phyloP scores from a whole-genome alignment of 2,113 vertebrate species.

The Eurypyga helias region DNA sequence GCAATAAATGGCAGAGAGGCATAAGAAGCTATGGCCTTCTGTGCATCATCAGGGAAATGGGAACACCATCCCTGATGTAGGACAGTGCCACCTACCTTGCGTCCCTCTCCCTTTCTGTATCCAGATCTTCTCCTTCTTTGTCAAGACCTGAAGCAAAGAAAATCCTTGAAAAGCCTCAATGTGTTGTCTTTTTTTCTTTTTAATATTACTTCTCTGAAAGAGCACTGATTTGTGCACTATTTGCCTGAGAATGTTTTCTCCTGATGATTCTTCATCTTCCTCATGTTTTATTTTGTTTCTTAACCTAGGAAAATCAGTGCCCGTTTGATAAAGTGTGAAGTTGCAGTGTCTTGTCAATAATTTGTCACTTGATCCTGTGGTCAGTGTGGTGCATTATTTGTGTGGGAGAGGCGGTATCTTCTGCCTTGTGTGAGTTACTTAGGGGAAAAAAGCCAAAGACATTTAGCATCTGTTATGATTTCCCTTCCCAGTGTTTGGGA shows the following conservation, averaged over 20 bases:
- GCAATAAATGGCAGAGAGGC: not conserved
- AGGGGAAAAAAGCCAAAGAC: not conserved
- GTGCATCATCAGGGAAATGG: not conserved
- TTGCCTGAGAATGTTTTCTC: not conserved
- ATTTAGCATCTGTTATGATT: not conserved
- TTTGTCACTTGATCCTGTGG: not conserved
- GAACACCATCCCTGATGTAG: not conserved
- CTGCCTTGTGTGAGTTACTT: not conserved
- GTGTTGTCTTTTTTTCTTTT: not conserved
- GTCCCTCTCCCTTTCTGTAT: not conserved
- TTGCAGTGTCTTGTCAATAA: not conserved
- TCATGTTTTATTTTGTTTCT: not conserved
- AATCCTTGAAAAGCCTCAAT: not conserved
- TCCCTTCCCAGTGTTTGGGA: not conserved
- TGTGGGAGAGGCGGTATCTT: not conserved
- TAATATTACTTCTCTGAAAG: not conserved
- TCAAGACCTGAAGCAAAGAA: not conserved
- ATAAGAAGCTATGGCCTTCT: not conserved
- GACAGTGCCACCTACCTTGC: not conserved
- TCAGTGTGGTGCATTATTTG: not conserved
- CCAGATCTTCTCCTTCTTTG: not conserved
- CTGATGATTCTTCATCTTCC: not conserved
- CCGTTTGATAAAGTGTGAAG: not conserved
- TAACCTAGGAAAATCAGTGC: not conserved
- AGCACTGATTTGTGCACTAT: not conserved